Evolutionary conservation across 2,888 invertebrate genomes (phyloP).

Genomic region (Ceramica pisi): DNA sequence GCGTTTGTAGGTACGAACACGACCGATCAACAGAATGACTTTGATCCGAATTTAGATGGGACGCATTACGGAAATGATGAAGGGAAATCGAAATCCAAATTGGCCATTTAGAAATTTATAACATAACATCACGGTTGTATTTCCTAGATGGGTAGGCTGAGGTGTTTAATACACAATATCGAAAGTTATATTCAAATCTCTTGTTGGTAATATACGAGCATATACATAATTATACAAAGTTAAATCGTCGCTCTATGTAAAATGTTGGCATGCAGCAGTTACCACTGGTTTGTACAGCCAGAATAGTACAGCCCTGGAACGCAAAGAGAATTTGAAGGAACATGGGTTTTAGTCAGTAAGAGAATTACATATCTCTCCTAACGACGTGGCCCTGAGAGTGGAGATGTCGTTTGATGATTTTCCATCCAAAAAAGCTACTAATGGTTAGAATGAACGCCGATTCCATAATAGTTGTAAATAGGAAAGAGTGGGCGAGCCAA

Average conservation of each 20-base stretch:
- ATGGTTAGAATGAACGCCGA: not conserved
- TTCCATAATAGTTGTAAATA: not conserved
- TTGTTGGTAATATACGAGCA: too few species aligned
- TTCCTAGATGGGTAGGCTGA: not conserved
- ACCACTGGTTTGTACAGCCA: too few species aligned
- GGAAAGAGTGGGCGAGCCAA: not conserved
- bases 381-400: too few species aligned
- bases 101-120: conserved; percentile 72
- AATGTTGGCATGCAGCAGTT: too few species aligned
- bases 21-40: conserved; percentile 74
- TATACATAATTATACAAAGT: too few species aligned
- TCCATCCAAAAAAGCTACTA: too few species aligned
- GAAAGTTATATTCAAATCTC: too few species aligned
- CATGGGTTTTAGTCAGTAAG: too few species aligned
- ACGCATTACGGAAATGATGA: conserved; percentile 77
- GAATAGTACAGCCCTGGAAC: not conserved
- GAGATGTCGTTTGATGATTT: too few species aligned
- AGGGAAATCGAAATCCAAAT: conserved; percentile 77
- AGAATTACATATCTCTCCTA: too few species aligned
- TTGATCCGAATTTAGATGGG: conserved; percentile 80
- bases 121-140: conserved; percentile 22
- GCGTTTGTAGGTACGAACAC: conserved; percentile 29
- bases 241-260: too few species aligned
- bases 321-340: not conserved
- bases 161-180: not conserved